phyloP scores from a whole-genome alignment of 1,140 invertebrate genomes.

The Samia ricini region DNA sequence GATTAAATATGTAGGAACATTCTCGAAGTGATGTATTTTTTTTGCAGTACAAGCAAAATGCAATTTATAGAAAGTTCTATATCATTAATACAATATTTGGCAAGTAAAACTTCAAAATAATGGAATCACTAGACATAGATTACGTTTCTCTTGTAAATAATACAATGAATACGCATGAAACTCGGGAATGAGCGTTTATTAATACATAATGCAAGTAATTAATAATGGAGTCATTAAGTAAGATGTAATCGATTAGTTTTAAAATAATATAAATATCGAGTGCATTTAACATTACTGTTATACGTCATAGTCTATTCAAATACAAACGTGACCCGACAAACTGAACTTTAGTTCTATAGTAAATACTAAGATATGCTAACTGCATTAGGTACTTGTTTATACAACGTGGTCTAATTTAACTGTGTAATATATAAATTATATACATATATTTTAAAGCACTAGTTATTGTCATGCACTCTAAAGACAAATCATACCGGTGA shows the following conservation, averaged over 20 bases:
- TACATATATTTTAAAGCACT: conserved; percentile 58
- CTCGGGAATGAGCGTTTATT: conserved; percentile 41
- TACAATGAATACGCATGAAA: conserved; percentile 18
- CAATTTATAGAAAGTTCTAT: conserved; percentile 34
- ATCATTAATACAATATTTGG: conserved; percentile 53
- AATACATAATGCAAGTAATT: conserved; percentile 1
- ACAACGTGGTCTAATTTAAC: conserved; percentile 12
- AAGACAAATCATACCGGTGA: conserved; percentile 26
- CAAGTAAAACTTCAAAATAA: conserved; percentile 43
- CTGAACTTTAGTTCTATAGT: not conserved
- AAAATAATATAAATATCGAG: conserved; percentile 16
- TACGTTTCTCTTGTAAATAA: conserved; percentile 20
- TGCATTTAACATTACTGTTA: conserved; percentile 18
- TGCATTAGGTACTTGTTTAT: not conserved
- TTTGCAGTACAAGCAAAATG: conserved; percentile 44
- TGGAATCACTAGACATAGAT: conserved; percentile 30
- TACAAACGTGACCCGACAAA: not conserved
- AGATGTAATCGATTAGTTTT: not conserved
- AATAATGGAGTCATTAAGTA: conserved; percentile 2
- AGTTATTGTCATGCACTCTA: conserved; percentile 75
- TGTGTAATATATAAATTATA: conserved; percentile 33
- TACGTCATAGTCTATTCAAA: not conserved
- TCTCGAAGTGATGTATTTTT: conserved; percentile 39
- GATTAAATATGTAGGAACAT: conserved; percentile 63
- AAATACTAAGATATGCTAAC: conserved; percentile 1